Evolutionary conservation across 2,797 vertebrate genomes (phyloP).

Genomic region (Dicrostonyx torquatus): DNA sequence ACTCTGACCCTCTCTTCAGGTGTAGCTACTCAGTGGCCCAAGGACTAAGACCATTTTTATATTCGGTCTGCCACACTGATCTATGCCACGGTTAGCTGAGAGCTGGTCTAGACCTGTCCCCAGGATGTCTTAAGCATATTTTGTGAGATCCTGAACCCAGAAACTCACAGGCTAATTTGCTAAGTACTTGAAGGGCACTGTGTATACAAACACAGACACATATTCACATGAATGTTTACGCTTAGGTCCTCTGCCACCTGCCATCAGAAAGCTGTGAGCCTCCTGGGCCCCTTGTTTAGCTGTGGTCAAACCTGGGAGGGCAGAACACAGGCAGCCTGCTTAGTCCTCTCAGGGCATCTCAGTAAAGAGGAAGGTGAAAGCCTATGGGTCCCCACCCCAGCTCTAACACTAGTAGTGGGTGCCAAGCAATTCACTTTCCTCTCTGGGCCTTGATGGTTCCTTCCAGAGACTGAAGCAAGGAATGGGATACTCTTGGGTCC

Average conservation of each 20-base stretch:
- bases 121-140: not conserved
- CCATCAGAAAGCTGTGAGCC: fast-evolving
- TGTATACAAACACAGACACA: not conserved
- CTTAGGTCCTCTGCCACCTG: not conserved
- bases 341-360: not conserved
- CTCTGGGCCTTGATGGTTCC: not conserved
- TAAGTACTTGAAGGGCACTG: not conserved
- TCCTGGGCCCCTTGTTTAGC: fast-evolving
- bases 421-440: not conserved
- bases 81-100: not conserved
- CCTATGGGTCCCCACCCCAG: not conserved
- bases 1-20: not conserved
- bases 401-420: not conserved
- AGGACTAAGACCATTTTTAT: not conserved
- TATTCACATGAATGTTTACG: not conserved
- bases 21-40: fast-evolving
- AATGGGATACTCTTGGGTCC: not conserved
- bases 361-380: not conserved
- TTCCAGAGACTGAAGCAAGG: not conserved
- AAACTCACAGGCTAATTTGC: not conserved
- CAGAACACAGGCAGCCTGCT: not conserved
- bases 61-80: not conserved
- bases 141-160: not conserved
- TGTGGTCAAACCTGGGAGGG: fast-evolving
- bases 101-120: fast-evolving